Base-by-base conservation (phyloP, 1,140 invertebrate species). In the Cotesia chilonis region DNA sequence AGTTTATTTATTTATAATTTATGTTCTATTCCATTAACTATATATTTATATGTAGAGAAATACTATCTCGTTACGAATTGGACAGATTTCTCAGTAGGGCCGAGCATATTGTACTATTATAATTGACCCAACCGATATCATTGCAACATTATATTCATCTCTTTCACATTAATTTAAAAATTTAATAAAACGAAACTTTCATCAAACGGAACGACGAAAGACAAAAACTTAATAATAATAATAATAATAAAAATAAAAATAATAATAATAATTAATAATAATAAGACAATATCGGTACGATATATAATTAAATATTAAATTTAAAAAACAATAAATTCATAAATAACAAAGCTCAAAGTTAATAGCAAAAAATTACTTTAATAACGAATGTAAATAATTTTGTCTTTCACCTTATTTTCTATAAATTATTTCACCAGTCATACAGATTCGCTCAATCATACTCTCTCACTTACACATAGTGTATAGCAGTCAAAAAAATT, bases 41-140 rank as follows among this genome's bases (percentile, higher is more conserved):
- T 78, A 73, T 75, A 77, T 75, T 60, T 78, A 83, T 83, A 85
- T 81, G 74, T 86, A 82, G 79, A 84, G 82, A 78, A 86, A 84
- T 85, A 86, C 82, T 85, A 87, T 81, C 81, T 78, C 82, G 83
- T 84, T 83, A 86, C 79, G 81, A 82, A 81, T 83, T 85, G 85
- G 84, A 85, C 84, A 85, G 83, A 84, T 85, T 84, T 79, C 77
- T 83, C 80, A 76, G 80, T 77, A 66, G 54, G 74, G 76, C 78
- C 78, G 75, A 77, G 74, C 61, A 63, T 77, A 79, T 80, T 78
- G 76, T 75, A 78, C 76, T 77, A 76, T 71, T 75, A 69, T 74
- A 76, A 76, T 72, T 51, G 55, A 59, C 57, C 63, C 12, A 71
- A 63, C 55, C 55, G 65, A 68, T 51, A 36, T 73, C 65, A 66